Evolutionary conservation across 2,797 vertebrate genomes (phyloP).

Genomic region (Gallinago nigripennis): DNA sequence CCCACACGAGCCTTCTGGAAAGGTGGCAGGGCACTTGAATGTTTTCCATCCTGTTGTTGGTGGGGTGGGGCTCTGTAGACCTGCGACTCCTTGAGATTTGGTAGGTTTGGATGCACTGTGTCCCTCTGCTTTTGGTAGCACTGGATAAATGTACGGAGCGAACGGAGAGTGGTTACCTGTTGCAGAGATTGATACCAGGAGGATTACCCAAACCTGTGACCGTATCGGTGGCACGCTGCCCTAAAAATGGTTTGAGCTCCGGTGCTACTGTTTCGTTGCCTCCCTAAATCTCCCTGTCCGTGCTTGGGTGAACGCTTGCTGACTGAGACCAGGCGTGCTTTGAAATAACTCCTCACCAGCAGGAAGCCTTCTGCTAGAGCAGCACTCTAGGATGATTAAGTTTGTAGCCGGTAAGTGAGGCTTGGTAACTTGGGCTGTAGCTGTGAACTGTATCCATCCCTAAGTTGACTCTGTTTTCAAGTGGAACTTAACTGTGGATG

Average conservation of each 20-base stretch:
- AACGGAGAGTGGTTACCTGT: background rate
- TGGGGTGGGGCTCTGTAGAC: background rate
- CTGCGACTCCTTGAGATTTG: background rate
- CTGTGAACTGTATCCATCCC: background rate
- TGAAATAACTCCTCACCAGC: background rate
- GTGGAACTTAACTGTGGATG: rapidly evolving
- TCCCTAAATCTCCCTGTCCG: background rate
- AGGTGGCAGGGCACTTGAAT: background rate
- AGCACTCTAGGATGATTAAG: rapidly evolving
- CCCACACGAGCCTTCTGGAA: background rate
- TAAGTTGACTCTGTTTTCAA: rapidly evolving
- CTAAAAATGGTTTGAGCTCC: background rate
- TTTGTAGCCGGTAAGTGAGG: background rate
- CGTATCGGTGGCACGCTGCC: rapidly evolving
- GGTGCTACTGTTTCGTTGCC: rapidly evolving
- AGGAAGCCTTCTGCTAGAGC: background rate
- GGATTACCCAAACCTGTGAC: background rate
- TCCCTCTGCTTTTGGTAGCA: background rate
- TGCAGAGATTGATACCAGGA: background rate
- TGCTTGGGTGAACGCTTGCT: background rate
- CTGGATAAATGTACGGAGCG: rapidly evolving
- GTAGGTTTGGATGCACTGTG: rapidly evolving
- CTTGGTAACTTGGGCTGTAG: background rate
- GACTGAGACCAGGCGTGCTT: rapidly evolving
- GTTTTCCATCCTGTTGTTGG: background rate